Evolutionary conservation across 2,113 vertebrate genomes (phyloP).

Genomic region (Hemiscyllium ocellatum): DNA sequence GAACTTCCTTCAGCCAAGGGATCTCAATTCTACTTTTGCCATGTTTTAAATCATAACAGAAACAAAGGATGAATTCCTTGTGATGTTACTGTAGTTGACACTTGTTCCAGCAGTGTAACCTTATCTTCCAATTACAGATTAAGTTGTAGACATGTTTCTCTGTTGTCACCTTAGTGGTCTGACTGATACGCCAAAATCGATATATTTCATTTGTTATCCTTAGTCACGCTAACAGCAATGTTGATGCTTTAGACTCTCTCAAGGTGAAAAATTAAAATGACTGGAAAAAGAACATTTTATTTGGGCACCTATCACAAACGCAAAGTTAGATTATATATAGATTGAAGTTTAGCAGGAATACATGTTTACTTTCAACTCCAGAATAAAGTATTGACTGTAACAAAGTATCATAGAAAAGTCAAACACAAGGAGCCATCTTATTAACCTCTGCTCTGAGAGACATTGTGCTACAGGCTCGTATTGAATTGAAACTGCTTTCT

Average conservation of each 20-base stretch:
- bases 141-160: neutral
- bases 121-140: conserved; percentile 7
- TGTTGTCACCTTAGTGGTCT: neutral
- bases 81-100: neutral
- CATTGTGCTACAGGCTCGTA: neutral
- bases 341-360: neutral
- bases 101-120: neutral
- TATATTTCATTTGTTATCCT: neutral
- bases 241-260: neutral
- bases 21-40: neutral
- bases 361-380: neutral
- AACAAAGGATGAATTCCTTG: neutral
- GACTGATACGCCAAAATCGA: neutral
- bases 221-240: neutral
- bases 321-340: no score
- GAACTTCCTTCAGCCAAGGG: neutral
- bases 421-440: neutral
- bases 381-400: neutral
- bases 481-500: neutral
- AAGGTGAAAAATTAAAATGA: neutral
- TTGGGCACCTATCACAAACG: neutral
- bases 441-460: neutral
- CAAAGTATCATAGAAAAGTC: no score
- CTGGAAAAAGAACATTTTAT: neutral
- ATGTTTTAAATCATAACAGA: neutral